Conservation (phyloP, 1,140 invertebrate genomes). For the Magallana gigas region DNA sequence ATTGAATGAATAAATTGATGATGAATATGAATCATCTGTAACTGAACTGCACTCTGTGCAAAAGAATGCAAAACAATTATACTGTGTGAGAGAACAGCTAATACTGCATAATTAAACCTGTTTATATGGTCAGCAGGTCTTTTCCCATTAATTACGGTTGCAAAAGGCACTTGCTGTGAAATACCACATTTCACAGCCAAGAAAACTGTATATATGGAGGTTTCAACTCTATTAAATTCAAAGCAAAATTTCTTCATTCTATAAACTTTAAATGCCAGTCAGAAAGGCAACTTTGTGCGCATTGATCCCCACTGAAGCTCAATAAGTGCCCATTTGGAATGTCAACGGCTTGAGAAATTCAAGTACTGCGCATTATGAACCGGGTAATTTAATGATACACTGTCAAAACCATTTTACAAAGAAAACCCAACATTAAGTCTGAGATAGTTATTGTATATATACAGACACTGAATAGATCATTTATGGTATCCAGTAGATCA, state of each 20-base stretch:
- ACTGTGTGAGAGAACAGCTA: no score
- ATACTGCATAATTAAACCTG: no score
- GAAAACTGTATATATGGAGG: neutral
- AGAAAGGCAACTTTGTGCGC: neutral
- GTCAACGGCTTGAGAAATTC: slow-evolving; percentile 16
- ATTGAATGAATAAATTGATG: no score
- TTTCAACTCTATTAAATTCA: neutral
- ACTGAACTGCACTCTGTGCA: no score
- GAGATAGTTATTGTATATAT: neutral
- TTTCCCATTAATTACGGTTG: neutral
- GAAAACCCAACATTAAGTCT: slow-evolving; percentile 20
- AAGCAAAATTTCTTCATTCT: neutral
- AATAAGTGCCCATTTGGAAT: slow-evolving; percentile 16
- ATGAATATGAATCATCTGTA: no score
- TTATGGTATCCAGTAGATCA: neutral
- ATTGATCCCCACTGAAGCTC: slow-evolving; percentile 10
- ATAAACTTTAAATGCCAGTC: slow-evolving; percentile 24
- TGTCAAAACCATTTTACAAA: slow-evolving; percentile 25
- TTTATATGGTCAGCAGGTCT: neutral
- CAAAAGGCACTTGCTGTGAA: neutral
- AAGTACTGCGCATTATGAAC: slow-evolving; percentile 12
- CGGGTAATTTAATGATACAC: slow-evolving; percentile 28
- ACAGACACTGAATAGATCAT: neutral
- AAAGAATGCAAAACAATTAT: no score
- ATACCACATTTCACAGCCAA: neutral